phyloP scores from a whole-genome alignment of 1,140 invertebrate species.

The Drosophila miranda region DNA sequence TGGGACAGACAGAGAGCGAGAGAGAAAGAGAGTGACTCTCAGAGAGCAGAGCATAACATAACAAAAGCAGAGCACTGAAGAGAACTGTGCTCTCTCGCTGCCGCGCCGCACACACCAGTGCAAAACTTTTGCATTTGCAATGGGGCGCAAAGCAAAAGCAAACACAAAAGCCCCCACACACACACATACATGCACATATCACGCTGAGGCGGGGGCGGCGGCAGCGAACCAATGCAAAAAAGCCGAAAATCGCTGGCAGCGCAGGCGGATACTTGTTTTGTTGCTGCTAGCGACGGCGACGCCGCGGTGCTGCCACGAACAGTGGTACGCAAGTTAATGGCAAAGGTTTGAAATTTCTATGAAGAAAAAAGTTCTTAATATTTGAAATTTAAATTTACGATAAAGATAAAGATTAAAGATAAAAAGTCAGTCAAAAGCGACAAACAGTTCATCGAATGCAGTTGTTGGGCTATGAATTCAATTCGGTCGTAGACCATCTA shows the following conservation, averaged over 20 bases:
- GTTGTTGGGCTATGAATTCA: no score
- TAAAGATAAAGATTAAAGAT: no score
- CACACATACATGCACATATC: slow-evolving; percentile 14
- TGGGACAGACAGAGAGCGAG: slow-evolving; percentile 5
- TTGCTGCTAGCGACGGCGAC: slow-evolving; percentile 27
- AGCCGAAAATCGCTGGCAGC: slow-evolving; percentile 31
- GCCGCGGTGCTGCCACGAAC: slow-evolving; percentile 11
- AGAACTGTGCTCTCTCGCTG: background rate
- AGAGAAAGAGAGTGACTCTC: slow-evolving; percentile 8
- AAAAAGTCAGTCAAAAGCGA: no score
- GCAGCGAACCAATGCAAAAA: slow-evolving; percentile 54
- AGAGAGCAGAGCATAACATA: slow-evolving; percentile 26
- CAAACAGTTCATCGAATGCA: no score
- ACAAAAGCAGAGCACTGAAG: background rate
- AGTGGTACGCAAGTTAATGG: slow-evolving; percentile 5
- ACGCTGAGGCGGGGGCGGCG: slow-evolving; percentile 30
- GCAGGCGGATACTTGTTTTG: slow-evolving; percentile 35
- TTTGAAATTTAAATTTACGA: background rate
- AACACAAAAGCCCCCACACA: slow-evolving; percentile 53
- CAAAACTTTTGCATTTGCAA: slow-evolving; percentile 71
- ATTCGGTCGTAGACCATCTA: no score
- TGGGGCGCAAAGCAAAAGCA: slow-evolving; percentile 48
- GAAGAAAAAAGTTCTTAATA: background rate
- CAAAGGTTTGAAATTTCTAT: no score
- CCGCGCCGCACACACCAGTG: slow-evolving; percentile 36